Evolutionary conservation across 64 coral and sea anemone genomes (phyloP).

Genomic region (Actinia tenebrosa): DNA sequence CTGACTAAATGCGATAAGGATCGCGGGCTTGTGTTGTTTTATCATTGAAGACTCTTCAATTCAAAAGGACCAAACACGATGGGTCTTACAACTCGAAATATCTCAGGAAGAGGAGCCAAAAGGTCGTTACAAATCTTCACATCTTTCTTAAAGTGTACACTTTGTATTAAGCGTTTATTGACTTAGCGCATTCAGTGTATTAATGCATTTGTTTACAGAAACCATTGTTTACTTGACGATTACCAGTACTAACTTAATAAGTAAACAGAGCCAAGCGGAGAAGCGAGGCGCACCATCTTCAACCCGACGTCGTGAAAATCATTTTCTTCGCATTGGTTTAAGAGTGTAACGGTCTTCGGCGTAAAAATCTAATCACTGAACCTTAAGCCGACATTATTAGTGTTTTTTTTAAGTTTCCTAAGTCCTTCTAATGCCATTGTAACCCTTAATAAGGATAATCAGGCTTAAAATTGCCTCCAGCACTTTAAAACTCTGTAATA

Average conservation of each 20-base stretch:
- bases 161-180: slow-evolving; percentile 10
- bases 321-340: not conserved
- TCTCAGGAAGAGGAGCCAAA: not conserved
- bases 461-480: not conserved
- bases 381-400: not conserved
- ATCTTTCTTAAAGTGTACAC: not conserved
- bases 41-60: not conserved
- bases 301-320: not conserved
- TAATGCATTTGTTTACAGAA: slow-evolving; percentile 22
- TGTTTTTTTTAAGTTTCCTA: not conserved
- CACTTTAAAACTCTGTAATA: not conserved
- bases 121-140: not conserved
- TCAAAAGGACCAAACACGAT: not conserved
- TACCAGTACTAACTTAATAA: not conserved
- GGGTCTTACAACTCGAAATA: not conserved
- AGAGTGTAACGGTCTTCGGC: not conserved
- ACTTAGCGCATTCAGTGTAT: not conserved
- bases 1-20: slow-evolving; percentile 3
- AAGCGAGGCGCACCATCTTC: not conserved
- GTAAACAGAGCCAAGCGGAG: not conserved
- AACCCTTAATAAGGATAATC: not conserved
- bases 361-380: not conserved
- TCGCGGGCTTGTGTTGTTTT: slow-evolving; percentile 9
- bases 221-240: slow-evolving; percentile 5
- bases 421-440: slow-evolving; percentile 13